Base-by-base conservation (phyloP, 35 echinoderm and acorn worm genomes). In the Eucidaris tribuloides region DNA sequence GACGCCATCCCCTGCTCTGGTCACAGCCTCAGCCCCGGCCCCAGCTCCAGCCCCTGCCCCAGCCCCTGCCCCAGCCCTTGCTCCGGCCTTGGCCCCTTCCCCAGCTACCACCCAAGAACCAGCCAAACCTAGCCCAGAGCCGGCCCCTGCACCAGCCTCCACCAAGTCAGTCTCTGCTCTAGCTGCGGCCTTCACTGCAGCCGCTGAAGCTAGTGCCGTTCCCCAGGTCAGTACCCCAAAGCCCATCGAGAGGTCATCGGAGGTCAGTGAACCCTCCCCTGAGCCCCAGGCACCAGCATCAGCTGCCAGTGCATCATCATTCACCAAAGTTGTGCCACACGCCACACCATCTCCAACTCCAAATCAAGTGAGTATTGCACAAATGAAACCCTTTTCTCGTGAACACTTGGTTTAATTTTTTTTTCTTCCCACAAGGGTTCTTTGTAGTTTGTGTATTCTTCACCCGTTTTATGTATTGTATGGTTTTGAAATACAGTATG, bases 291-390 rank as follows among this genome's bases (percentile, higher is more conserved):
- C 37, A 17, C 2, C 34, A 1, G 68, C 68, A 38, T n/a, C n/a
- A n/a, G 44, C 45, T 18, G 33, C 41, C 44, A 27, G 52, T 50
- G 39, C 5, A 3, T 80, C 77, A 29, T 80, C 77, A 0, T 80
- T 80, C 77, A 80, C 77, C 4, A 50, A 80, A 15, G 77, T 80
- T 56, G 77, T 80, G 22, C 45, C 77, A 14, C 77, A 80, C 25
- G 14, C 77, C 45, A 50, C 77, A 20, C 37, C 77, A 56, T 58
- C 77, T 31, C 45, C 52, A 35, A 29, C 55, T 80, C 52, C 77
- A 80, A 80, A 55, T 56, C 77, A 54, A 46, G 77, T 80, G 28
- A 30, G 77, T 23, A 13, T 7, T 14, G 48, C n/a, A 52, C 48
- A 9, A 52, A 11, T 9, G 48, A 52, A 52, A 52, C 48, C 48